Percentiles rank a stretch among this genome's conserved stretches.
Conservation (phyloP, 2,797 vertebrate species). For the Mionectes olivaceus region DNA sequence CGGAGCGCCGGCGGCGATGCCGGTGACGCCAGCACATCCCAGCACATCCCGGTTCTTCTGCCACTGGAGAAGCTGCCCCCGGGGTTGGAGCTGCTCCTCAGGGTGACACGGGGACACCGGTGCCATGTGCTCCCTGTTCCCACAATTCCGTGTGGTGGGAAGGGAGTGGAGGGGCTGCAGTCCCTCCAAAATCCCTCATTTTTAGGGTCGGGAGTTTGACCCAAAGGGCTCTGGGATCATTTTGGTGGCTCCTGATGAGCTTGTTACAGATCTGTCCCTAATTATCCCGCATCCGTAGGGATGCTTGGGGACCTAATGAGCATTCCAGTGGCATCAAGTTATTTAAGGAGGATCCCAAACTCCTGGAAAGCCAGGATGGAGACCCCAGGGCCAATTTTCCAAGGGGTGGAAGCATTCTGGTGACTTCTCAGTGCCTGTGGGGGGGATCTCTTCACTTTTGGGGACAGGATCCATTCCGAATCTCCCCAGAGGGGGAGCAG, state of each 20-base stretch:
- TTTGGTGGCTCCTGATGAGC: neutral
- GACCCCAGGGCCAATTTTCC: fast-evolving
- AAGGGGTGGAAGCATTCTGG: neutral
- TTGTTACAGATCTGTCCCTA: fast-evolving
- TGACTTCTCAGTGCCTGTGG: no score
- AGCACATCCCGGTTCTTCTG: neutral
- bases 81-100: neutral
- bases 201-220: fast-evolving
- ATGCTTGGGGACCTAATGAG: neutral
- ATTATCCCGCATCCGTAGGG: fast-evolving
- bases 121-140: neutral
- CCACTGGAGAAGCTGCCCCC: neutral
- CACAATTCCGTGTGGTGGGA: fast-evolving
- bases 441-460: fast-evolving
- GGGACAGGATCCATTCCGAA: neutral
- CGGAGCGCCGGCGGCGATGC: fast-evolving
- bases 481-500: neutral
- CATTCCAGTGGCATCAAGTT: fast-evolving
- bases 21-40: neutral
- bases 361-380: neutral
- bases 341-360: neutral
- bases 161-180: fast-evolving
- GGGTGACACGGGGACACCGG: neutral
- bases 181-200: fast-evolving
- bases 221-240: fast-evolving